Evolutionary conservation across 1,140 invertebrate species (phyloP), one percentile per base, ranked within the genome.

Genomic region (Sweltsa coloradensis): DNA sequence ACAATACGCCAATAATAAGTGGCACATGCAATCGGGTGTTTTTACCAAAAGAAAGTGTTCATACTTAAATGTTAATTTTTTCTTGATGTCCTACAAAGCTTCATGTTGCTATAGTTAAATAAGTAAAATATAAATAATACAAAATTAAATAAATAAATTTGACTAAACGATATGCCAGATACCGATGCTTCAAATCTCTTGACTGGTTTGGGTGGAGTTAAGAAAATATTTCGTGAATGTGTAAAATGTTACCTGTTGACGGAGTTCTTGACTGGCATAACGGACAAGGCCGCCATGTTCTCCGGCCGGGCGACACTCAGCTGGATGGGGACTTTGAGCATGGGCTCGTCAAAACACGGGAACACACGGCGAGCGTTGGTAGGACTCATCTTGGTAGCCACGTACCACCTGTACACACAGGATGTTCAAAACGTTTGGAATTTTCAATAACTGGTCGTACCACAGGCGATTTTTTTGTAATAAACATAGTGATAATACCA

Each of bases 301-400:
- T 64, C 69, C 0, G 77, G 75, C 18, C 78, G 69, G 0, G 74
- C 70, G 1, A 87, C 70, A 14, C 70, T 78, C 0, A 86, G 62
- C 27, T 74, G 68, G 55, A 84, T 81, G 2, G 75, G 76, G 0
- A 77, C 74, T 67, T 95, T 96, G 51, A 85, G 77, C 1, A 66
- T 73, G 0, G 92, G 90, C 59, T 95, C 88, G 62, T 97, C 91
- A 64, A 94, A 92, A 59, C 90, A 94, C 0, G 93, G 93, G 61
- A 96, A 95, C 41, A 90, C 74, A 24, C 76, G 74, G 19, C 88
- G 70, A 0, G 90, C 90, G 60, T 88, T 78, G 46, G 84, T 85
- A 0, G 86, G 79, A 47, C 87, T 76, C 47, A 95, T 70, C 57
- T 89, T 80, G 1, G 87, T 85, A 0, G 76, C 83, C 2, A 83